These are phyloP conservation scores for Campoletis sonorensis DNA, from an alignment of 1,140 invertebrate genomes.

Conservation along the genomic window DNA sequence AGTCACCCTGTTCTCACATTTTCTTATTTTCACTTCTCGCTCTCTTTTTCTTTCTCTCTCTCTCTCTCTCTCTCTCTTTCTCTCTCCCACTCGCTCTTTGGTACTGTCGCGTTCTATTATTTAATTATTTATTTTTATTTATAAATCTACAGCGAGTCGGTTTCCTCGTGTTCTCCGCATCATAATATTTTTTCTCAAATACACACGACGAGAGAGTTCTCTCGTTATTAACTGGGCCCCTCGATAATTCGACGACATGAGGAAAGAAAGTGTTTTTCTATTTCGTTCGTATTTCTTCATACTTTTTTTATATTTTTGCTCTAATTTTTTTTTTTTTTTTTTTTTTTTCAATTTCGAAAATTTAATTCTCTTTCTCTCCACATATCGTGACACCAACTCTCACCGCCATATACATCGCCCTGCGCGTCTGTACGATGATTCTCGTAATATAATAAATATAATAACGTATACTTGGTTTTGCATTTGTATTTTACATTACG, in stretches of 20 bases:
- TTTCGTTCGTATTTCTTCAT: background rate
- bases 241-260: background rate
- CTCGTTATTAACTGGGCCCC: background rate
- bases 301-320: no score
- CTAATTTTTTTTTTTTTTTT: background rate
- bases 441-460: constrained; percentile 74
- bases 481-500: constrained; percentile 76
- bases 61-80: background rate
- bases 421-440: constrained; percentile 56
- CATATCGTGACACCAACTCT: constrained; percentile 38
- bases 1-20: constrained; percentile 57
- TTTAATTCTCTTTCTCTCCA: constrained; percentile 14
- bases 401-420: constrained; percentile 39
- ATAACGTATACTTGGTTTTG: constrained; percentile 73
- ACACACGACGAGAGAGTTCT: constrained; percentile 2
- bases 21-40: constrained; percentile 39
- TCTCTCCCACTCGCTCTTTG: constrained; percentile 44
- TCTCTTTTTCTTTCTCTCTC: constrained; percentile 21
- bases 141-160: constrained; percentile 52
- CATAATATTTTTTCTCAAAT: constrained; percentile 21
- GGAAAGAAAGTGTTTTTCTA: background rate
- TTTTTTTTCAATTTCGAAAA: background rate
- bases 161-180: constrained; percentile 37
- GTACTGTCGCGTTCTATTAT: constrained; percentile 48
- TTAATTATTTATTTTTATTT: constrained; percentile 44